A percentile compares a stretch with the other conserved stretches of the same genome.
Conservation (phyloP, 1,140 invertebrate species). For the Hydropsyche tenuis region DNA sequence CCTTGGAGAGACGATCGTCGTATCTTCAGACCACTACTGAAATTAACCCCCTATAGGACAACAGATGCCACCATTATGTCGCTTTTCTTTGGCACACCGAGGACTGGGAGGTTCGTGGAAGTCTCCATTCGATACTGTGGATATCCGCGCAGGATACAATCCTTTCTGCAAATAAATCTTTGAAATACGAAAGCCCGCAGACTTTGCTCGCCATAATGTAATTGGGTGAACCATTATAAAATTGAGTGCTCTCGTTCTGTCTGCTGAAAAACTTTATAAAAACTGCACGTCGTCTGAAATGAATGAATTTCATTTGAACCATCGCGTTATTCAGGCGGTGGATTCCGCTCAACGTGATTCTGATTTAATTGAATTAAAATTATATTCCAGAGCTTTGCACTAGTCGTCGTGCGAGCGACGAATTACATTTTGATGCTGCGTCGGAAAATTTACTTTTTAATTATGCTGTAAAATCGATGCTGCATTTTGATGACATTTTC, state of each 20-base stretch:
- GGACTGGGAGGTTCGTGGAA: slow-evolving; percentile 23
- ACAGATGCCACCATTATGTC: slow-evolving; percentile 41
- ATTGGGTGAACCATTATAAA: slow-evolving; percentile 48
- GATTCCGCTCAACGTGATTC: neutral
- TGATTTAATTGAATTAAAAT: too few species aligned
- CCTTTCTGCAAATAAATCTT: slow-evolving; percentile 50
- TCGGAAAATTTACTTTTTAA: too few species aligned
- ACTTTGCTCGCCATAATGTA: slow-evolving; percentile 41
- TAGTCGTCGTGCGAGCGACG: too few species aligned
- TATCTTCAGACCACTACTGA: slow-evolving; percentile 29
- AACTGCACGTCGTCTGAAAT: too few species aligned
- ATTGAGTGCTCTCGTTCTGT: slow-evolving; percentile 34
- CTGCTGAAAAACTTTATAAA: too few species aligned
- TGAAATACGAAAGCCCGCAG: slow-evolving; percentile 36
- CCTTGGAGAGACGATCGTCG: neutral
- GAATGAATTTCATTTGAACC: neutral
- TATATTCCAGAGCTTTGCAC: too few species aligned
- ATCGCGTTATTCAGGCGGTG: neutral
- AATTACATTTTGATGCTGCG: too few species aligned
- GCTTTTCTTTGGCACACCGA: slow-evolving; percentile 24
- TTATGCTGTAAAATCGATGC: too few species aligned
- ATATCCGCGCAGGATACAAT: slow-evolving; percentile 40
- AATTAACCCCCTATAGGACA: slow-evolving; percentile 33
- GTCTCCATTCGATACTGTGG: slow-evolving; percentile 46
- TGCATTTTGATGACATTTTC: too few species aligned